Percentiles rank a stretch among this genome's conserved stretches.
phyloP scores from a whole-genome alignment of 2,888 invertebrate species.

The Trachelus tabidus region DNA sequence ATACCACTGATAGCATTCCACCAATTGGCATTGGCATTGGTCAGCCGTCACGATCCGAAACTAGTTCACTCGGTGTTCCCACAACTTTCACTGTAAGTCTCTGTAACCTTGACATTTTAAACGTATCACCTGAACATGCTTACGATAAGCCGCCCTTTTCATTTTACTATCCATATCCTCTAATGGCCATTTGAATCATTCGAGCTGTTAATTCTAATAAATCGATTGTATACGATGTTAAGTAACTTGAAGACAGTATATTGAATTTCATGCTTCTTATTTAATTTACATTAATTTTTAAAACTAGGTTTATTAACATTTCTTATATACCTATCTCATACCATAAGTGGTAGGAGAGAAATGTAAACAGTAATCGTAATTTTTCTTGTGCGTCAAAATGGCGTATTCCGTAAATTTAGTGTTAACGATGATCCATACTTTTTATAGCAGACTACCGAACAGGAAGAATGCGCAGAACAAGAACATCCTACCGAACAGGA shows the following conservation, averaged over 20 bases:
- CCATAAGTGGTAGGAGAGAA: too few species aligned
- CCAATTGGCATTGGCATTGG: slow-evolving; percentile 56
- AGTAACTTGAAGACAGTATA: not conserved
- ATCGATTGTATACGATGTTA: not conserved
- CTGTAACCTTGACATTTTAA: not conserved
- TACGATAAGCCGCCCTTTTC: too few species aligned
- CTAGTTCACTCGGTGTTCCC: slow-evolving; percentile 69
- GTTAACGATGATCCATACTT: not conserved
- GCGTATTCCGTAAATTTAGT: too few species aligned
- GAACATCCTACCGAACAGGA: slow-evolving; percentile 61
- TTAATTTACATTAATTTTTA: not conserved
- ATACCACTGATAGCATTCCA: slow-evolving; percentile 68
- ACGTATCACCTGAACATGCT: not conserved
- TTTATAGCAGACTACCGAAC: slow-evolving; percentile 42
- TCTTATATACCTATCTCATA: too few species aligned
- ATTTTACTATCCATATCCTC: not conserved
- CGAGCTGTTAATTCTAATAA: not conserved
- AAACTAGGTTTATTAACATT: too few species aligned
- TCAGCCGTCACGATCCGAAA: slow-evolving; percentile 70
- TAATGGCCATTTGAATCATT: not conserved
- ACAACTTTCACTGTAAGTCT: slow-evolving; percentile 64
- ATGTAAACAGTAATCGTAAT: too few species aligned
- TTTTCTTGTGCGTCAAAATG: too few species aligned
- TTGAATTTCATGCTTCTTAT: too few species aligned
- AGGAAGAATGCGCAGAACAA: slow-evolving; percentile 53